Percentiles rank a stretch among this genome's conserved stretches.
These are phyloP conservation scores for Yponomeuta cagnagella DNA, from an alignment of 2,888 invertebrate species.

Conservation along the genomic window DNA sequence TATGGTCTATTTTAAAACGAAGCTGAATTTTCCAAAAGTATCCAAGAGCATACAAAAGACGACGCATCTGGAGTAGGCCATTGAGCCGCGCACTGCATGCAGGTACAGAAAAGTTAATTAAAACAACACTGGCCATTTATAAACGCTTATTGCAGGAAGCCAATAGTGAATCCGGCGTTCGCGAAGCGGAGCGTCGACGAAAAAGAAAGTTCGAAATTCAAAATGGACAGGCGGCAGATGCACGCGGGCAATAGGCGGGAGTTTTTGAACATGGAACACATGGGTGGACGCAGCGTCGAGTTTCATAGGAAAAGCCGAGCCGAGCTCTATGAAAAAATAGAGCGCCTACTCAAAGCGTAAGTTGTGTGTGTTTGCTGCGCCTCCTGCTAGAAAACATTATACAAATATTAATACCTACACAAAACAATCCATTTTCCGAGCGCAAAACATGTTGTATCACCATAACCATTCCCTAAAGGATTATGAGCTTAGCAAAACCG, in stretches of 20 bases:
- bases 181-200: slow-evolving; percentile 63
- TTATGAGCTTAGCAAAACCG: no score
- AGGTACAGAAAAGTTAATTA: slow-evolving; percentile 19
- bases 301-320: slow-evolving; percentile 79
- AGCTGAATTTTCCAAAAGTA: no score
- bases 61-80: neutral
- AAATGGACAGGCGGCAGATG: slow-evolving; percentile 64
- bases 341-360: slow-evolving; percentile 78
- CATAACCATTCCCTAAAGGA: no score
- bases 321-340: slow-evolving; percentile 79
- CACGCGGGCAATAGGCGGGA: slow-evolving; percentile 56
- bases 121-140: slow-evolving; percentile 21
- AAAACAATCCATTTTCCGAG: no score
- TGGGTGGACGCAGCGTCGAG: slow-evolving; percentile 47
- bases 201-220: slow-evolving; percentile 43
- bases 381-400: no score
- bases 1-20: no score
- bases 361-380: slow-evolving; percentile 33
- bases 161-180: slow-evolving; percentile 66
- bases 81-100: neutral
- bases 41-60: neutral
- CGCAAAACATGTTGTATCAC: no score
- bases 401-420: no score
- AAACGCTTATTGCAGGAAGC: slow-evolving; percentile 51
- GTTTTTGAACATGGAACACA: slow-evolving; percentile 50